These are phyloP conservation scores for Rhegmatorhina hoffmannsi DNA, from an alignment of 2,113 vertebrate genomes.

Conservation along the genomic window DNA sequence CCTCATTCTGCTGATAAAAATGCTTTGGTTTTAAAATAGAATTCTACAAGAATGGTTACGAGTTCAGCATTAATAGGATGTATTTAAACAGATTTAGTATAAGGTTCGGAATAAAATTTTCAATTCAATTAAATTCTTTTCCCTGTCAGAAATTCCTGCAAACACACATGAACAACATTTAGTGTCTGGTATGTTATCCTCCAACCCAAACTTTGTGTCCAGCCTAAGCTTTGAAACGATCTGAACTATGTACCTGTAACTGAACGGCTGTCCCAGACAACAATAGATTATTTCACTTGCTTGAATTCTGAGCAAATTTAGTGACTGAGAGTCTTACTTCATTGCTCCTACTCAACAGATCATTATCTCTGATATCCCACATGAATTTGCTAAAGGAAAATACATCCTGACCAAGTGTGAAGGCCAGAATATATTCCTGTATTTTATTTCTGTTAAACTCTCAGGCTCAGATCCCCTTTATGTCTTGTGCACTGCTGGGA, in stretches of 20 bases:
- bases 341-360: slow-evolving; percentile 18
- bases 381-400: slow-evolving; percentile 6
- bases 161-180: background rate
- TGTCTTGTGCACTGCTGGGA: background rate
- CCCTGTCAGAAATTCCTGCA: background rate
- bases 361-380: background rate
- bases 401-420: background rate
- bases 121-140: background rate
- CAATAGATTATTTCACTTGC: background rate
- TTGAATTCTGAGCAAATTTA: slow-evolving; percentile 28
- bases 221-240: background rate
- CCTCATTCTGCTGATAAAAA: background rate
- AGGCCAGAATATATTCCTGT: background rate
- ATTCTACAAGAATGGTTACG: background rate
- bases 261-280: background rate
- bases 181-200: background rate
- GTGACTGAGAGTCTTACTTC: slow-evolving; percentile 11
- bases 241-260: background rate
- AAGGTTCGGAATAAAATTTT: background rate
- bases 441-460: background rate
- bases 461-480: background rate
- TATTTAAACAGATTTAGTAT: background rate
- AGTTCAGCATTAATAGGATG: background rate
- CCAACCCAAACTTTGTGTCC: background rate
- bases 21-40: background rate